A percentile compares a stretch with the other conserved stretches of the same genome.
These are phyloP conservation scores for Leptogaster cylindrica DNA, from an alignment of 2,888 invertebrate species.

Conservation along the genomic window DNA sequence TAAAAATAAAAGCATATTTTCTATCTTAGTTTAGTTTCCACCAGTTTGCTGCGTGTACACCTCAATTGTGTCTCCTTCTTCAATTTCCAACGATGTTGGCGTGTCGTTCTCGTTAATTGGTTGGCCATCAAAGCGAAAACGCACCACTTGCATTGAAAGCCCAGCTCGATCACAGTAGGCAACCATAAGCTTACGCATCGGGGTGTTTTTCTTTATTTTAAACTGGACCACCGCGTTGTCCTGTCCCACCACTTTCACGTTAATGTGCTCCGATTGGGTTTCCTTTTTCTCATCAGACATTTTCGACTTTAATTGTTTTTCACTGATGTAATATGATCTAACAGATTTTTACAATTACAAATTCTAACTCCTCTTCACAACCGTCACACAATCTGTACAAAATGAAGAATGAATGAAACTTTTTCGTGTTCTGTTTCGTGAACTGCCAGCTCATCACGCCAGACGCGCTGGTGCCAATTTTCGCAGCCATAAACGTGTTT, in stretches of 20 bases:
- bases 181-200: slow-evolving; percentile 91
- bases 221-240: slow-evolving; percentile 96
- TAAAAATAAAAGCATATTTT: slow-evolving; percentile 16
- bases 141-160: slow-evolving; percentile 85
- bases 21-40: slow-evolving; percentile 57
- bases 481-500: too few species aligned
- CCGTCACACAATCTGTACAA: slow-evolving; percentile 32
- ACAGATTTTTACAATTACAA: slow-evolving; percentile 1
- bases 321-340: slow-evolving; percentile 15
- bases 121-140: slow-evolving; percentile 93
- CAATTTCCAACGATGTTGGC: slow-evolving; percentile 90
- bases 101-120: slow-evolving; percentile 92
- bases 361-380: background rate
- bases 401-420: slow-evolving; percentile 6
- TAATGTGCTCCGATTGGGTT: slow-evolving; percentile 86
- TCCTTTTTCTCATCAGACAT: slow-evolving; percentile 50
- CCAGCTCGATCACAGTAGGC: slow-evolving; percentile 96
- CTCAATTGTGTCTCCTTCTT: slow-evolving; percentile 94
- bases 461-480: too few species aligned
- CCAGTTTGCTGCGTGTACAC: slow-evolving; percentile 96
- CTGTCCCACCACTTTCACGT: slow-evolving; percentile 92
- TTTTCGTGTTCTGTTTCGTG: too few species aligned
- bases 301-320: slow-evolving; percentile 13
- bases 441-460: too few species aligned
- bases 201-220: slow-evolving; percentile 96